Base-by-base conservation (phyloP, 2,797 vertebrate species). In the Rhinatrema bivittatum region DNA sequence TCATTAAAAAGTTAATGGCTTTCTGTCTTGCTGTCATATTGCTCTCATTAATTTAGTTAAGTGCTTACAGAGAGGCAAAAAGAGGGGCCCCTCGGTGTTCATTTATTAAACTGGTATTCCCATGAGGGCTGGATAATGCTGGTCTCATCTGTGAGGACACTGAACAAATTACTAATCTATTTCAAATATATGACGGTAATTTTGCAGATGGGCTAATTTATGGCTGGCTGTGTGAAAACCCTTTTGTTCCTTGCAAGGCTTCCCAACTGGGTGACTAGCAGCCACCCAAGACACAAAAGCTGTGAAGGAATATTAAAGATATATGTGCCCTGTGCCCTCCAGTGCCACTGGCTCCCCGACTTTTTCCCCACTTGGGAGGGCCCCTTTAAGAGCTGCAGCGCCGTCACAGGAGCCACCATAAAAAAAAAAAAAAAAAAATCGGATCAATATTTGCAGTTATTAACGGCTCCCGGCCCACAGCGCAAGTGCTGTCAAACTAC, bases 11-110 rank as follows among this genome's bases (percentile, higher is more conserved):
- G 24, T 41, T 59, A 70, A 62, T 45, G 20, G 37, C 39, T 63
- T 66, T 64, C 27, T 39, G 63, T 50, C 39, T 45, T 37, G 10
- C 44, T 65, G 30, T 60, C 49, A 49, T 26, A 47, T 25, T 50
- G 16, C 27, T 56, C 74, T 62, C 42, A 68, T 62, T 74, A 63
- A 71, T 63, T 72, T 50, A 61, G 41, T 57, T 51, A 71, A 62
- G 45, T 32, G 42, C 7, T 57, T 9, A 16, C 14, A 64, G 25
- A 29, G 40, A 57, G 58, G 69, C 69, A 13, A 24, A 29, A 19
- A 12, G 21, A 10, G 9, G n/a, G 39, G 24, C 20, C 16, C 47
- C 23, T 52, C 17, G 18, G 9, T 15, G 12, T 48, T 61, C 40
- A 46, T 52, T 40, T 45, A 55, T 39, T 68, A 59, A 26, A 50